These are phyloP conservation scores for Paedocypris micromegethes DNA, from an alignment of 2,797 vertebrate genomes.

Conservation along the genomic window DNA sequence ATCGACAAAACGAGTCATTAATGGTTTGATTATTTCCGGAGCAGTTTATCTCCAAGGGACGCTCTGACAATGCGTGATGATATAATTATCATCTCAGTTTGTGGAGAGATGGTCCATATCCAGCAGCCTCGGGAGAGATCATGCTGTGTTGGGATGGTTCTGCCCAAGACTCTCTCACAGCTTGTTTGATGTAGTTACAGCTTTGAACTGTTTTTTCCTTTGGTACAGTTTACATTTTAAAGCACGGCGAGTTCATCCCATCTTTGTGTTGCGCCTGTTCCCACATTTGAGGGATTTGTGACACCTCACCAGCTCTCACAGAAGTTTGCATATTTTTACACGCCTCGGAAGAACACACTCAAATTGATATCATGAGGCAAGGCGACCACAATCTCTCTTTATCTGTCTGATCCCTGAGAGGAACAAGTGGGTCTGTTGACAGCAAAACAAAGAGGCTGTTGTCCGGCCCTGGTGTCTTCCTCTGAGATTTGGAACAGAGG, in stretches of 20 bases:
- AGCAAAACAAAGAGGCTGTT: conserved; percentile 41
- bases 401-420: conserved; percentile 36
- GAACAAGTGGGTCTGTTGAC: conserved; percentile 39
- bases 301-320: conserved; percentile 9
- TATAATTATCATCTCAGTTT: conserved; percentile 40
- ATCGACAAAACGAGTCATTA: conserved; percentile 37
- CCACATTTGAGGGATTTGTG: conserved; percentile 7
- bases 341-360: conserved; percentile 26
- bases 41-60: conserved; percentile 30
- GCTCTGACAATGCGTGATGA: conserved; percentile 41
- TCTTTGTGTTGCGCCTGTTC: no score
- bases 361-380: conserved; percentile 42
- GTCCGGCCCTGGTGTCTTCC: conserved; percentile 41
- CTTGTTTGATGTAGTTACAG: conserved; percentile 6
- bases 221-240: no score
- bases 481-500: conserved; percentile 27
- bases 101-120: conserved; percentile 26
- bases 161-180: conserved; percentile 14
- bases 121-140: conserved; percentile 9
- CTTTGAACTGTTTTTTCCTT: background rate
- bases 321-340: conserved; percentile 25
- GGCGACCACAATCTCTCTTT: conserved; percentile 39
- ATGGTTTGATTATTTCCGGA: conserved; percentile 37
- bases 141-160: conserved; percentile 2
- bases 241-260: no score